These are phyloP conservation scores for Disparrhopalites patrizii DNA, from an alignment of 2,888 invertebrate species.

Conservation along the genomic window DNA sequence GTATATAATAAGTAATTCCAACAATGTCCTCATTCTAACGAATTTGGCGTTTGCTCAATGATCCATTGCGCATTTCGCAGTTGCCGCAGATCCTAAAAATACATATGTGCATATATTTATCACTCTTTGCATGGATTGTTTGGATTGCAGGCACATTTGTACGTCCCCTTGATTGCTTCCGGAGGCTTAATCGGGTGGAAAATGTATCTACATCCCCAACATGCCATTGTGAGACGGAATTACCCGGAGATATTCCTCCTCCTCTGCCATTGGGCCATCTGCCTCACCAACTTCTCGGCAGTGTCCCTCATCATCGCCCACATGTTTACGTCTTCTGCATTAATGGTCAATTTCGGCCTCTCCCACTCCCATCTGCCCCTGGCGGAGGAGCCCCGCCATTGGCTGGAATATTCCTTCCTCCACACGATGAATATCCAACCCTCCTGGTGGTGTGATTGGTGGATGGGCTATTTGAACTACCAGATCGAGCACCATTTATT, in stretches of 20 bases:
- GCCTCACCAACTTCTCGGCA: constrained; percentile 27
- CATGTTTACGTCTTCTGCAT: constrained; percentile 10
- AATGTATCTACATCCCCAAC: constrained; percentile 39
- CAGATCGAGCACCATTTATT: constrained; percentile 30
- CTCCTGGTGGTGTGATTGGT: constrained; percentile 23
- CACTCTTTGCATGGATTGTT: too few relatives aligned
- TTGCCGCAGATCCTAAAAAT: too few relatives aligned
- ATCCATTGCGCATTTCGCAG: neutral
- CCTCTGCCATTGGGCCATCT: constrained; percentile 34
- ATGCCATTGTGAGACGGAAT: constrained; percentile 33
- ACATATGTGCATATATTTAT: too few relatives aligned
- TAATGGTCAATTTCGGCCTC: constrained; percentile 20
- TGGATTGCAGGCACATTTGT: constrained; percentile 38
- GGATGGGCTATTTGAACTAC: constrained; percentile 30
- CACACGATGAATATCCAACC: constrained; percentile 26
- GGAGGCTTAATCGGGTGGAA: constrained; percentile 39
- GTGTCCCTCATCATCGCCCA: constrained; percentile 8
- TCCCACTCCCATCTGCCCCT: constrained; percentile 30
- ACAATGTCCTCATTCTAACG: neutral
- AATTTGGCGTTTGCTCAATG: neutral
- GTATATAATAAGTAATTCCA: neutral
- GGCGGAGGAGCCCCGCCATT: constrained; percentile 18
- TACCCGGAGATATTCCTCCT: constrained; percentile 31
- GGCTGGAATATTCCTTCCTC: constrained; percentile 25
- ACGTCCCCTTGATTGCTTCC: constrained; percentile 38